Percentiles rank a stretch among this genome's conserved stretches.
Evolutionary conservation across 2,888 invertebrate genomes (phyloP).

Genomic region (Harpalus rufipes): DNA sequence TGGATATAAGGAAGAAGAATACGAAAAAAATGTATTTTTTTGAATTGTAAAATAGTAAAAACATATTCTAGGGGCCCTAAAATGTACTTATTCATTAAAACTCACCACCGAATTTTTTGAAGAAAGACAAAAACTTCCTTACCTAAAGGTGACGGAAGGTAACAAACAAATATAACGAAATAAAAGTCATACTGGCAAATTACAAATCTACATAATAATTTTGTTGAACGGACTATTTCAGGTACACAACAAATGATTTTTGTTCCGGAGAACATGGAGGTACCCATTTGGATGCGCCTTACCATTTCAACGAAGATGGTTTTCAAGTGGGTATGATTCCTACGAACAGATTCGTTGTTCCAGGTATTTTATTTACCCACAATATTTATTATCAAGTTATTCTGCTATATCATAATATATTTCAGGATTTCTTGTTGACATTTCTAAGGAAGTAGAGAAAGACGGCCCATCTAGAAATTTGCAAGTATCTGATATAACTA

Average conservation of each 20-base stretch:
- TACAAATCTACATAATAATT: background rate
- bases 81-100: too few relatives aligned
- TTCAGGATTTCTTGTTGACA: conserved; percentile 73
- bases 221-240: conserved; percentile 67
- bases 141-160: too few relatives aligned
- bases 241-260: conserved; percentile 78
- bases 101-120: too few relatives aligned
- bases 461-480: conserved; percentile 71
- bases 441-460: conserved; percentile 70
- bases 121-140: too few relatives aligned
- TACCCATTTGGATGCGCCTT: conserved; percentile 81
- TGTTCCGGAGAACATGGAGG: conserved; percentile 79
- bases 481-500: conserved; percentile 73
- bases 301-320: conserved; percentile 78
- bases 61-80: too few relatives aligned
- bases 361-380: conserved; percentile 12
- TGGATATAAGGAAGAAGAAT: too few relatives aligned
- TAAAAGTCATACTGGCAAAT: too few relatives aligned
- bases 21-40: too few relatives aligned
- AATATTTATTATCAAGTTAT: background rate
- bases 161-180: too few relatives aligned
- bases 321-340: conserved; percentile 79
- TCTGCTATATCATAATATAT: background rate
- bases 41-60: too few relatives aligned
- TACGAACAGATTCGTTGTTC: conserved; percentile 72